These are phyloP conservation scores for Pseudochirops corinnae DNA, from an alignment of 2,797 vertebrate genomes.

Conservation along the genomic window DNA sequence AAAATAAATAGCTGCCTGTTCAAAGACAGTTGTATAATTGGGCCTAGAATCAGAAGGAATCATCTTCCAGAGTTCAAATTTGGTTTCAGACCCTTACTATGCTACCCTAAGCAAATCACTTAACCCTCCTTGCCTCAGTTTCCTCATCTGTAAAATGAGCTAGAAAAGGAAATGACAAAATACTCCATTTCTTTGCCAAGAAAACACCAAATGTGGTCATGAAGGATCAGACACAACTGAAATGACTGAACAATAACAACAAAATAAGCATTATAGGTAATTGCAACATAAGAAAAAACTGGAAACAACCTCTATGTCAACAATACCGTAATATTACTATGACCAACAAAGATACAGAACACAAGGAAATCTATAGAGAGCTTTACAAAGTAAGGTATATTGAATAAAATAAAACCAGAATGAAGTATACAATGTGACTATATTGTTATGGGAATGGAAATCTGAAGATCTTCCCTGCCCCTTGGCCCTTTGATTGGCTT, in stretches of 20 bases:
- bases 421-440: background rate
- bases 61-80: background rate
- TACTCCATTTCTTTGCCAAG: background rate
- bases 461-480: too few relatives aligned
- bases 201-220: background rate
- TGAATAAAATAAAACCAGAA: background rate
- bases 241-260: background rate
- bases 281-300: background rate
- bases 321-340: background rate
- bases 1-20: background rate
- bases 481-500: too few relatives aligned
- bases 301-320: background rate
- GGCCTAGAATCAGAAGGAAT: background rate
- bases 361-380: background rate
- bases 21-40: background rate
- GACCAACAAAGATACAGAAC: background rate
- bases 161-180: background rate
- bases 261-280: background rate
- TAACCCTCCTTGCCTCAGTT: background rate
- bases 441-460: too few relatives aligned
- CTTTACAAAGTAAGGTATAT: background rate
- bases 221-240: background rate
- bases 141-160: background rate
- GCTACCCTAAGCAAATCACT: background rate
- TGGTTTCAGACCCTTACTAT: background rate